Percentiles rank a stretch among this genome's conserved stretches.
phyloP scores from a whole-genome alignment of 2,113 vertebrate species.

The Cinclus mexicanus region DNA sequence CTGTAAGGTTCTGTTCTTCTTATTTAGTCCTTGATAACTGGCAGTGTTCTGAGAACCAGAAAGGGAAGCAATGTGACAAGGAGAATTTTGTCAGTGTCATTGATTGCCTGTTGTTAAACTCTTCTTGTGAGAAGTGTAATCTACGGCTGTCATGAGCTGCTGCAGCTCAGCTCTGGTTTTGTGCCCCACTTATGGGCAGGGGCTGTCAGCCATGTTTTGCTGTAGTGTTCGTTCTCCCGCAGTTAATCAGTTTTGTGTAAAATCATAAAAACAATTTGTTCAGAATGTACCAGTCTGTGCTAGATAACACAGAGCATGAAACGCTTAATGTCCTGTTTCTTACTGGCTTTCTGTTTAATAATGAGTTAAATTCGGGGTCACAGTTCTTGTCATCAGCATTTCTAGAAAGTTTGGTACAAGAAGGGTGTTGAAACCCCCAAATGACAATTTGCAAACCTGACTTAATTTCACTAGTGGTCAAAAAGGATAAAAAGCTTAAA shows the following conservation, averaged over 20 bases:
- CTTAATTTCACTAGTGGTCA: not conserved
- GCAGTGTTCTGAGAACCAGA: not conserved
- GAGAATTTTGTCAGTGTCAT: not conserved
- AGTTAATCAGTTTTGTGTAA: not conserved
- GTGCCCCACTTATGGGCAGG: not conserved
- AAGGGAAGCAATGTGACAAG: not conserved
- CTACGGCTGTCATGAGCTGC: fast-evolving
- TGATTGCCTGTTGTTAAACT: not conserved
- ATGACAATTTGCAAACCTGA: not conserved
- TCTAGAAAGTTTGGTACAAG: not conserved
- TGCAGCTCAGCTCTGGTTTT: not conserved
- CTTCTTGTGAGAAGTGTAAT: not conserved
- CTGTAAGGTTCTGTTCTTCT: not conserved
- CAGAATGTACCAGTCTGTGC: not conserved
- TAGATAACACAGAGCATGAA: not conserved
- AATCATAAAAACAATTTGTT: not conserved
- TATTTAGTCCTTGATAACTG: not conserved
- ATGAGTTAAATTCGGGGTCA: not conserved
- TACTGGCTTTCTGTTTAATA: not conserved
- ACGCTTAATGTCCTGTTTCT: fast-evolving
- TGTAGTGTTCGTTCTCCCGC: not conserved
- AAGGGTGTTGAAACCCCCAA: not conserved
- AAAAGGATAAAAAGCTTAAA: not conserved
- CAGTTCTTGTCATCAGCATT: not conserved
- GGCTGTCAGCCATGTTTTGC: fast-evolving